Conservation (phyloP, 2,113 vertebrate species). For the Phodopus roborovskii region DNA sequence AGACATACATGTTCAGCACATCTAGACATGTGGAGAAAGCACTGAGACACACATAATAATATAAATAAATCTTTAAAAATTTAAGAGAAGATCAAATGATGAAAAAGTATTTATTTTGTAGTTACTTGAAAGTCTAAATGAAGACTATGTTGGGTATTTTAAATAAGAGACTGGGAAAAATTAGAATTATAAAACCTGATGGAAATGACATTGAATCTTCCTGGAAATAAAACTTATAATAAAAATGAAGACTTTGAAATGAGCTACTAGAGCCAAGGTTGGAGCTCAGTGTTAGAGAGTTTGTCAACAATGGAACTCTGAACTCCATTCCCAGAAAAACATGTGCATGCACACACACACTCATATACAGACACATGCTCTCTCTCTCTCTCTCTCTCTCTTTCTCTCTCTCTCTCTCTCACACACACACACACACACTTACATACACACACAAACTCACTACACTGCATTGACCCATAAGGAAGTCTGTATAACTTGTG, state of each 20-base stretch:
- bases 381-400: too few species aligned
- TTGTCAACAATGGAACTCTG: background rate
- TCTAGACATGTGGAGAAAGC: background rate
- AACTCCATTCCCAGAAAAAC: background rate
- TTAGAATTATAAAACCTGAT: constrained; percentile 27
- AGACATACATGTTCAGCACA: background rate
- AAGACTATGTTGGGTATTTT: background rate
- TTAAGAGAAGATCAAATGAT: background rate
- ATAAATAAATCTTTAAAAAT: background rate
- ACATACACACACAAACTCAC: background rate
- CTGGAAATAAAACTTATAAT: background rate
- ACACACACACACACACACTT: too few species aligned
- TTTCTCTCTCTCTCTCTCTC: too few species aligned
- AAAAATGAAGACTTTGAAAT: background rate
- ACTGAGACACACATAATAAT: background rate
- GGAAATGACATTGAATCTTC: background rate
- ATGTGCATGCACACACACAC: background rate
- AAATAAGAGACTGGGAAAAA: background rate
- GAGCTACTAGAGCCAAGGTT: background rate
- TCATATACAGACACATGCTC: too few species aligned
- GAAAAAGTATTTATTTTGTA: background rate
- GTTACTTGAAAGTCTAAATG: constrained; percentile 23
- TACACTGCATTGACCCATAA: background rate
- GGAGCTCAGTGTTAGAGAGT: background rate
- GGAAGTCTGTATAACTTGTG: background rate